Conservation (phyloP, 2,113 vertebrate species). For the Lasiurus cinereus region DNA sequence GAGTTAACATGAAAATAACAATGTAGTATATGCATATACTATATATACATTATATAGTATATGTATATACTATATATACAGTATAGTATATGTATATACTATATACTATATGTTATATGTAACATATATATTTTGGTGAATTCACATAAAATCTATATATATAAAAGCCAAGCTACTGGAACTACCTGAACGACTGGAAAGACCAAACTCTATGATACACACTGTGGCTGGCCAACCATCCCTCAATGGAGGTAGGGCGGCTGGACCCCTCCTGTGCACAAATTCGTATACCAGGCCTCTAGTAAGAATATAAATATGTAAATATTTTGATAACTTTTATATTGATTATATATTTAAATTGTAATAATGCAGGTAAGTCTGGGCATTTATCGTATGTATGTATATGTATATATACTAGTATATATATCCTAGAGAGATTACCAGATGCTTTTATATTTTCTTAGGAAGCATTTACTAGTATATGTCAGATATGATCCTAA, state of each 20-base stretch:
- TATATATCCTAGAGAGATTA: not conserved
- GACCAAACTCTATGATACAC: too few relatives aligned
- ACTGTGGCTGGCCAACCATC: too few relatives aligned
- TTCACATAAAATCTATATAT: not conserved
- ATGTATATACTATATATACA: too few relatives aligned
- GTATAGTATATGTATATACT: too few relatives aligned
- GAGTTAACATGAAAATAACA: too few relatives aligned
- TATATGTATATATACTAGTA: not conserved
- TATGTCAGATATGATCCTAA: not conserved
- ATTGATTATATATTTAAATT: not conserved
- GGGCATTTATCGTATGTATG: too few relatives aligned
- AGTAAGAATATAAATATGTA: not conserved
- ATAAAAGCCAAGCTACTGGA: too few relatives aligned
- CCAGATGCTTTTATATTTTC: conserved; percentile 38
- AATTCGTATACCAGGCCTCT: too few relatives aligned
- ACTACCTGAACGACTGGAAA: too few relatives aligned
- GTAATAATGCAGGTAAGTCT: not conserved
- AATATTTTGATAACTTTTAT: not conserved
- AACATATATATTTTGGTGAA: not conserved
- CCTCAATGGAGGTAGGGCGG: too few relatives aligned
- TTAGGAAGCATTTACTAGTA: not conserved
- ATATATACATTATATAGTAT: not conserved
- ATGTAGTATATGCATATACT: not conserved
- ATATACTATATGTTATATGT: not conserved
- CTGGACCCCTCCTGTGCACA: too few relatives aligned